Conservation (phyloP, 2,888 invertebrate species). For the Craniophora ligustri region DNA sequence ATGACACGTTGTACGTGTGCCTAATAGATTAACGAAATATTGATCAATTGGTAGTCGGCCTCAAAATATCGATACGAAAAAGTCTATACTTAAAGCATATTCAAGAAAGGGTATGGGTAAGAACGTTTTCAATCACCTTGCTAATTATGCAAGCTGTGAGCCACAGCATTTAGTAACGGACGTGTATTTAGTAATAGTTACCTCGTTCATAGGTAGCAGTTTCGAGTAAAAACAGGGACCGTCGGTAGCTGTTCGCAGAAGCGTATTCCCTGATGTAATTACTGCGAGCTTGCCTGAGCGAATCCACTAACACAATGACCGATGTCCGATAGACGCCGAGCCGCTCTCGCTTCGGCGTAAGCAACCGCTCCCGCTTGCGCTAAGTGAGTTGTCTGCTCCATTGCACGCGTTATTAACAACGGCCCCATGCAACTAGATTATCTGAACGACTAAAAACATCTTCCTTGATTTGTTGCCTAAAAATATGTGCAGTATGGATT, state of each 20-base stretch:
- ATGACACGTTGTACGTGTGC: too few species aligned
- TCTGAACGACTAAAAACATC: slow-evolving; percentile 67
- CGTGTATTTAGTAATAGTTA: slow-evolving; percentile 48
- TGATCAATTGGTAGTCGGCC: too few species aligned
- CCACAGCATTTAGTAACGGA: slow-evolving; percentile 32
- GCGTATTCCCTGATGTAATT: slow-evolving; percentile 86
- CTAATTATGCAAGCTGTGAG: slow-evolving; percentile 41
- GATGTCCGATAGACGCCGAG: slow-evolving; percentile 70
- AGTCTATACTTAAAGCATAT: too few species aligned
- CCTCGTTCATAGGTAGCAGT: slow-evolving; percentile 50
- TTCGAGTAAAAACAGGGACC: slow-evolving; percentile 72
- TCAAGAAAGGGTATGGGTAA: too few species aligned
- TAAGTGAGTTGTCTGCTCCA: slow-evolving; percentile 66
- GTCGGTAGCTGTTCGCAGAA: slow-evolving; percentile 58
- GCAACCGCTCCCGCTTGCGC: slow-evolving; percentile 39
- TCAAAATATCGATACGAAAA: too few species aligned
- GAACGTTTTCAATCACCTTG: slow-evolving; percentile 12
- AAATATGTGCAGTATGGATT: too few species aligned
- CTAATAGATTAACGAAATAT: too few species aligned
- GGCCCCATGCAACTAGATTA: slow-evolving; percentile 70
- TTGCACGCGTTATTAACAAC: slow-evolving; percentile 68
- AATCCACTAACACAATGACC: slow-evolving; percentile 82
- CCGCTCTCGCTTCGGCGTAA: slow-evolving; percentile 55
- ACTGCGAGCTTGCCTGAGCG: slow-evolving; percentile 75
- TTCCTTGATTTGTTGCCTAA: slow-evolving; percentile 32